Base-by-base conservation (phyloP, 2,113 vertebrate species). In the Podarcis muralis region DNA sequence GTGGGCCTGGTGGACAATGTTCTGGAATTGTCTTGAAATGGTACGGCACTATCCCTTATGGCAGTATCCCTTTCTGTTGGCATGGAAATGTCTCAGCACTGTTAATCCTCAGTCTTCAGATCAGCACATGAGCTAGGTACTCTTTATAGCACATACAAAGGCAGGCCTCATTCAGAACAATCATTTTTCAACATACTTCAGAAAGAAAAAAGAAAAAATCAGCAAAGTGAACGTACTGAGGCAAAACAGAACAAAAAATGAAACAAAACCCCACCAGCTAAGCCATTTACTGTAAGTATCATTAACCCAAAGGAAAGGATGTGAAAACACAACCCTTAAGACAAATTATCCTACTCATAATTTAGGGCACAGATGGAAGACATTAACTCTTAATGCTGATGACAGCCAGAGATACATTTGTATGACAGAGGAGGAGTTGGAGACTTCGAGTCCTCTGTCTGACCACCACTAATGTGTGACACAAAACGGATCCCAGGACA, bases 11-110 rank as follows among this genome's bases (percentile, higher is more conserved):
- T 76, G 22, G 53, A 7, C 20, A 65, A 40, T 11, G n/a, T 75
- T 83, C 71, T n/a, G 69, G 4, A 75, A 74, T 68, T n/a, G 1
- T 20, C 37, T 71, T 35, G 0, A 1, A 3, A 0, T 0, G 1
- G 8, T 25, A 1, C 1, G 0, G 3, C 20, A 32, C n/a, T 0
- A 0, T 48, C 71, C 48, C 65, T 11, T 5, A 0, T 82, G 40
- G n/a, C 43, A 43, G 43, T 43, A 43, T 43, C 43, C 43, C 43
- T 43, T 43, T 43, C 6, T 43, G 43, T 43, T 43, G 43, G 43
- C 43, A 16, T 23, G 40, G 79, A 74, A 72, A 75, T 0, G 0
- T 65, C 27, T 8, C 27, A 3, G 22, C 0, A 0, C 1, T 18
- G 1, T 0, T 0, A 87, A n/a, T 68, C 71, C 78, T 59, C 74